Base-by-base conservation (phyloP, 2,113 vertebrate species). In the Helogale parvula region DNA sequence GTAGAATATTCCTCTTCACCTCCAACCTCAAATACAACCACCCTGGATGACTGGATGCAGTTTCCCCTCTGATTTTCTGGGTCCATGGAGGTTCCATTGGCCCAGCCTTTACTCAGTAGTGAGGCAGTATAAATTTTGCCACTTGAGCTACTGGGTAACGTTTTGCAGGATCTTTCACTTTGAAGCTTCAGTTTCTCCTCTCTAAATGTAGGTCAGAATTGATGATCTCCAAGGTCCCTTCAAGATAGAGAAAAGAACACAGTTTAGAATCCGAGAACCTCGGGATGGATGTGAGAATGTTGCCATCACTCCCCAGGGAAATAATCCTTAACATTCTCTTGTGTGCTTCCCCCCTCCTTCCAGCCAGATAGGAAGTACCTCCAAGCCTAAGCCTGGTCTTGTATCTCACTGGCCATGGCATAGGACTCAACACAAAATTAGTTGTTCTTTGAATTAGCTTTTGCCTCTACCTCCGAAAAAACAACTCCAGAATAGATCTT, bases 151-250 rank as follows among this genome's bases (percentile, higher is more conserved):
- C 25, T 57, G 16, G 33, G 10, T 82, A 69, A 66, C 41, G 80
- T 92, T 74, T 71, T 63, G 27, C 57, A 90, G 85, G 41, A 90
- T 68, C 4, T 21, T 97, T 86, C n/a, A 45, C 38, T 76, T 92
- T 63, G 47, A 29, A 50, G 38, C 21, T 66, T 23, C n/a, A 76
- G 19, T 69, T 81, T 96, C 79, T 96, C 35, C 38, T 93, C 12
- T 95, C 19, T 77, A 86, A 97, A 89, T 66, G 92, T 31, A 41
- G 47, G 29, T 84, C 74, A 90, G 72, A 96, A 83, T 72, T 16
- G 69, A 65, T 65, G 38, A 85, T 66, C 21, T 93, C 68, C 35
- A 89, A 92, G n/a, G 31, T 86, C 71, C 7, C 71, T 97, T 89
- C 45, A 12, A 86, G 65, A 91, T 7, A 69, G 13, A 83, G 3